These are phyloP conservation scores for Battus philenor DNA, from an alignment of 1,140 invertebrate genomes.

Conservation along the genomic window DNA sequence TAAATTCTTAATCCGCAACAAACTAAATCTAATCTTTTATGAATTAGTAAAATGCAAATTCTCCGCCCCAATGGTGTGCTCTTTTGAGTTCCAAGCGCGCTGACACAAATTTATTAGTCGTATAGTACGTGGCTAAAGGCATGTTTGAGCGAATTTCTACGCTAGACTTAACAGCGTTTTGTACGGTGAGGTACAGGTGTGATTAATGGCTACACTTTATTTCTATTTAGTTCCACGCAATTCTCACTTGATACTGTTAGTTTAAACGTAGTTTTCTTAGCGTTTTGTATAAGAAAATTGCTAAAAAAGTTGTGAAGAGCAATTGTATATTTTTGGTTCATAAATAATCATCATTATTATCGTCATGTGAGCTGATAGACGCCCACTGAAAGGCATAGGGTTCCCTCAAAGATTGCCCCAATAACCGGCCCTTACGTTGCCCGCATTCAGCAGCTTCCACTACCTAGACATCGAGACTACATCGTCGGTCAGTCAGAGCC, in stretches of 20 bases:
- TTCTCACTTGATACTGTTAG: not conserved
- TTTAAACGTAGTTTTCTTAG: too few species aligned
- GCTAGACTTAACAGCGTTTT: constrained; percentile 14
- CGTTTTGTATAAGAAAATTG: too few species aligned
- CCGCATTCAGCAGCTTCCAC: not conserved
- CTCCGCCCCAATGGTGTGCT: not conserved
- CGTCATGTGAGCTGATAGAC: too few species aligned
- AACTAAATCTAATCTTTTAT: too few species aligned
- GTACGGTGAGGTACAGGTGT: constrained; percentile 14
- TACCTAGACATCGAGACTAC: too few species aligned
- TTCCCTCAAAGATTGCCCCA: too few species aligned
- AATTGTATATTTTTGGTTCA: not conserved
- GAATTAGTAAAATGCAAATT: constrained; percentile 7
- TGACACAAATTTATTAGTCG: constrained; percentile 17
- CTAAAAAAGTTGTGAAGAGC: too few species aligned
- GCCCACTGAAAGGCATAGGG: too few species aligned
- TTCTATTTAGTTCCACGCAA: constrained; percentile 22
- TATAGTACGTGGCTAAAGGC: constrained; percentile 6
- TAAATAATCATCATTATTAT: not conserved
- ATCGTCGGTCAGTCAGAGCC: too few species aligned
- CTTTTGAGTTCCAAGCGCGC: constrained; percentile 9
- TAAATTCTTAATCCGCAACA: too few species aligned
- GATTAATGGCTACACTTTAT: constrained; percentile 24
- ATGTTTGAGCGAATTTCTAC: constrained; percentile 5
- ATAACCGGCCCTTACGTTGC: not conserved